A percentile compares a stretch with the other conserved stretches of the same genome.
These are phyloP conservation scores for Adrianichthys oophorus DNA, from an alignment of 2,797 vertebrate genomes.

Conservation along the genomic window DNA sequence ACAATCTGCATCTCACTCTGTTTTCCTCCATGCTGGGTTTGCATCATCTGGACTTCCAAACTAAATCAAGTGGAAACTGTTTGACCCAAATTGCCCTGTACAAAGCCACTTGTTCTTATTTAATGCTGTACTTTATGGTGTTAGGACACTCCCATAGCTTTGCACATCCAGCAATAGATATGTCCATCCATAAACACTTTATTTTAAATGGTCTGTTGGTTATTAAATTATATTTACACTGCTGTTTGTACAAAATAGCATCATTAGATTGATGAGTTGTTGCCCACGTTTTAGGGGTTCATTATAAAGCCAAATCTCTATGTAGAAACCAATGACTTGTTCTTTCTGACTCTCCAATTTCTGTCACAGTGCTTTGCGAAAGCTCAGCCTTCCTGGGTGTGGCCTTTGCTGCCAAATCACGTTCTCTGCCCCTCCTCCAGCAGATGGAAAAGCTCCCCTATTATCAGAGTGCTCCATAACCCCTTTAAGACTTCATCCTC, in stretches of 20 bases:
- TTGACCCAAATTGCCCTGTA: conserved; percentile 43
- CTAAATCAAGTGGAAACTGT: conserved; percentile 54
- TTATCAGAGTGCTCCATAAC: conserved; percentile 52
- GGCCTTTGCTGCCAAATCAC: conserved; percentile 30
- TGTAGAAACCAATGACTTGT: conserved; percentile 54
- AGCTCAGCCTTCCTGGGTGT: conserved; percentile 44
- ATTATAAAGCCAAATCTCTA: conserved; percentile 43
- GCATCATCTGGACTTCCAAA: conserved; percentile 40
- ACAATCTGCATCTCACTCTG: conserved; percentile 21
- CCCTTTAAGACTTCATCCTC: conserved; percentile 58
- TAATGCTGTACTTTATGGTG: conserved; percentile 47
- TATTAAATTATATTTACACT: conserved; percentile 63
- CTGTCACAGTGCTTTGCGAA: conserved; percentile 34
- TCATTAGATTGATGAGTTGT: conserved; percentile 63
- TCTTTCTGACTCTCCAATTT: conserved; percentile 25
- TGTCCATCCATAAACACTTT: background rate
- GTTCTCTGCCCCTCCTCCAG: conserved; percentile 34
- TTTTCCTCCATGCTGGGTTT: conserved; percentile 33
- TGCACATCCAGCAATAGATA: background rate
- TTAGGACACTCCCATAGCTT: conserved; percentile 15
- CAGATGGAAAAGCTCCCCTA: conserved; percentile 51
- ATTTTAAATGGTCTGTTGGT: conserved; percentile 10
- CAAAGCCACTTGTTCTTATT: conserved; percentile 47
- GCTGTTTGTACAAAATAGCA: conserved; percentile 50
- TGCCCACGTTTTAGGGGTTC: conserved; percentile 44